Conservation (phyloP, 2,888 invertebrate genomes). For the Chrysomela aeneicollis region DNA sequence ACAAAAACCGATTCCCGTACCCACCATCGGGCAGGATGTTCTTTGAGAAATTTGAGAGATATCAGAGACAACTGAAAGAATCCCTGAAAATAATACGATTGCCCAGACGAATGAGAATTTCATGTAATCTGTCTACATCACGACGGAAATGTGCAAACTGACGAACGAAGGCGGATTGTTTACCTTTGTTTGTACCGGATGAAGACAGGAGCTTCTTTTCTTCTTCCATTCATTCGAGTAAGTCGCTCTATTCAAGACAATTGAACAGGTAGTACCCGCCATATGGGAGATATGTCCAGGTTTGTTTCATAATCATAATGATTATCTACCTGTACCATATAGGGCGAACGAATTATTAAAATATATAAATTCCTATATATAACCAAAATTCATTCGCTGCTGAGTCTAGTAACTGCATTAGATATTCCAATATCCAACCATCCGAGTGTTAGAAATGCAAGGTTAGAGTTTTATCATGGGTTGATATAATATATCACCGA, state of each 20-base stretch:
- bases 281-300: not conserved
- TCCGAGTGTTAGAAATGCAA: no score
- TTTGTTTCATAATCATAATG: not conserved
- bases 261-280: constrained; percentile 13
- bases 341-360: no score
- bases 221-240: constrained; percentile 22
- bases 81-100: constrained; percentile 43
- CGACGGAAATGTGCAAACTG: constrained; percentile 41
- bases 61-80: constrained; percentile 40
- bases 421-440: no score
- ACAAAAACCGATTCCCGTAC: constrained; percentile 12
- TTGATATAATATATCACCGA: no score
- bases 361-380: no score
- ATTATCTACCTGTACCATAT: not conserved
- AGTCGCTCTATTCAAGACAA: constrained; percentile 26
- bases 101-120: constrained; percentile 35
- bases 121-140: constrained; percentile 37
- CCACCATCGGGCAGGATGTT: constrained; percentile 36
- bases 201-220: constrained; percentile 43
- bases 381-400: no score
- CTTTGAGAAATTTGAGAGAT: constrained; percentile 40
- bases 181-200: constrained; percentile 47
- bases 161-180: constrained; percentile 37
- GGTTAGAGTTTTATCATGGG: no score
- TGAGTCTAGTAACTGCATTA: no score